These are phyloP conservation scores for Rhadinocentrus ornatus DNA, from an alignment of 2,797 vertebrate genomes.

Conservation along the genomic window DNA sequence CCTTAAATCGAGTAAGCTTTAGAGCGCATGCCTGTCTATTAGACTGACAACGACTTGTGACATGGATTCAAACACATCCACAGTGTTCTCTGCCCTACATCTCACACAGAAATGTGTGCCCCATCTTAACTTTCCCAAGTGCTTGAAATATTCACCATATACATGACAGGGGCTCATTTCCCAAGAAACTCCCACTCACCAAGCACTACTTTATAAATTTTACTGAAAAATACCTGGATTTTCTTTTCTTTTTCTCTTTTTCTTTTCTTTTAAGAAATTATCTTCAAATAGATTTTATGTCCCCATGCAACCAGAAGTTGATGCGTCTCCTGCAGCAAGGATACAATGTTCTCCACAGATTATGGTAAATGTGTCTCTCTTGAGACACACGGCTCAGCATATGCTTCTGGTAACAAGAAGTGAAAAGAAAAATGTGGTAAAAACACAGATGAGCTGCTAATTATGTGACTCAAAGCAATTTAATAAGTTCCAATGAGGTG, in stretches of 20 bases:
- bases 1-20: constrained; percentile 73
- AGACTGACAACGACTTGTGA: constrained; percentile 82
- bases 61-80: constrained; percentile 78
- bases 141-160: constrained; percentile 77
- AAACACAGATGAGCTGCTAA: constrained; percentile 23
- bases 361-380: constrained; percentile 17
- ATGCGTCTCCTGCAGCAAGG: constrained; percentile 5
- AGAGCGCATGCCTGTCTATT: constrained; percentile 62
- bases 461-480: constrained; percentile 13
- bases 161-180: constrained; percentile 70
- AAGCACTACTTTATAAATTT: constrained; percentile 13
- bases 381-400: constrained; percentile 5
- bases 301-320: constrained; percentile 5
- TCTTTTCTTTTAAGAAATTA: not conserved
- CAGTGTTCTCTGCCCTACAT: constrained; percentile 69
- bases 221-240: constrained; percentile 26
- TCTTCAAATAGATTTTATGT: constrained; percentile 17
- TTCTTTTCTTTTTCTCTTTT: not conserved
- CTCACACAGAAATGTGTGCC: constrained; percentile 65
- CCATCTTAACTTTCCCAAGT: constrained; percentile 72
- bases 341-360: constrained; percentile 10
- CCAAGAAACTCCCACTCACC: constrained; percentile 45
- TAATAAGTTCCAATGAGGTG: not conserved
- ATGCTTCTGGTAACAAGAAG: constrained; percentile 19
- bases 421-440: constrained; percentile 7